Conservation (phyloP, 2,113 vertebrate species). For the Hirundichthys speculiger region DNA sequence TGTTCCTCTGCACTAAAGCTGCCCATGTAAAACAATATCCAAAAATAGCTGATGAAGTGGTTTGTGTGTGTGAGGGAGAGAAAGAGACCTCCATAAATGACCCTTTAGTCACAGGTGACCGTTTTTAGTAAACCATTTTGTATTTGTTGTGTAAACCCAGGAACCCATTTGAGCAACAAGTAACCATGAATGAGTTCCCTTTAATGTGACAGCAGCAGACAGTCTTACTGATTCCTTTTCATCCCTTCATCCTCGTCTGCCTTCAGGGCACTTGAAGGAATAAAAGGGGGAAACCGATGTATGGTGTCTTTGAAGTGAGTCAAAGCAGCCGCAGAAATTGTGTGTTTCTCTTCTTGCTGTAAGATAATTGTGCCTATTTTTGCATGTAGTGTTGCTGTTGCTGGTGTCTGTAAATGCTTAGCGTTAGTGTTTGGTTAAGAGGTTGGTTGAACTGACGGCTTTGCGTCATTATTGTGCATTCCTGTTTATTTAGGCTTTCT, state of each 20-base stretch:
- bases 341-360: slow-evolving; percentile 36
- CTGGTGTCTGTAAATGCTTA: neutral
- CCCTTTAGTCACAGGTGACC: slow-evolving; percentile 34
- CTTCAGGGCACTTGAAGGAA: slow-evolving; percentile 40
- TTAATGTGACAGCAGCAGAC: slow-evolving; percentile 35
- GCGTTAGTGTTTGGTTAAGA: too few relatives aligned
- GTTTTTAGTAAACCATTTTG: slow-evolving; percentile 40
- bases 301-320: slow-evolving; percentile 64
- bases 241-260: slow-evolving; percentile 46
- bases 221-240: slow-evolving; percentile 39
- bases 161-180: slow-evolving; percentile 44
- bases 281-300: slow-evolving; percentile 59
- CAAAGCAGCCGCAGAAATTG: slow-evolving; percentile 60
- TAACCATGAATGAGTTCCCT: slow-evolving; percentile 38
- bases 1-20: slow-evolving; percentile 15
- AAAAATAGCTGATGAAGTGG: slow-evolving; percentile 39
- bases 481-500: slow-evolving; percentile 9
- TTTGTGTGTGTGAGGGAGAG: slow-evolving; percentile 12
- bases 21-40: slow-evolving; percentile 12
- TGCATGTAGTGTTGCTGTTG: slow-evolving; percentile 13
- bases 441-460: too few relatives aligned
- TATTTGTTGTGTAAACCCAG: slow-evolving; percentile 62
- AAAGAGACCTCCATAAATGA: slow-evolving; percentile 8
- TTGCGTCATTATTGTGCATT: too few relatives aligned
- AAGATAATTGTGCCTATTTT: slow-evolving; percentile 27